Evolutionary conservation across 2,888 invertebrate genomes (phyloP).

Genomic region (Ichneumoninae sp.): DNA sequence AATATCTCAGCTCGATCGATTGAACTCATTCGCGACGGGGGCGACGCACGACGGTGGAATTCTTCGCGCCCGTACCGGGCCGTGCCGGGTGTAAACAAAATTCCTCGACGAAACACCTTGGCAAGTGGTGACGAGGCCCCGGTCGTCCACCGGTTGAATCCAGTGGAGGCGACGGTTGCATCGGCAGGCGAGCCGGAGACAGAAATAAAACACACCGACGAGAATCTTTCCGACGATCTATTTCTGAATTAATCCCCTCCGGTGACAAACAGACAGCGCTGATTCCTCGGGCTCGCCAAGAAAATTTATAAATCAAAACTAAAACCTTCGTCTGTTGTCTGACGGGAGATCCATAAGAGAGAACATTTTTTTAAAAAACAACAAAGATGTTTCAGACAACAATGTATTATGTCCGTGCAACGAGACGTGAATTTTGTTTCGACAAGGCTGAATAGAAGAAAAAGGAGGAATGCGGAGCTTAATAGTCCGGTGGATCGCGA

Average conservation of each 20-base stretch:
- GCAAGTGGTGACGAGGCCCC: slow-evolving; percentile 47
- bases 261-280: slow-evolving; percentile 8
- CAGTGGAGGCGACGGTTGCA: slow-evolving; percentile 32
- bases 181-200: slow-evolving; percentile 19
- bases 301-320: slow-evolving; percentile 2
- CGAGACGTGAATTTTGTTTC: neutral
- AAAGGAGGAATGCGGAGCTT: neutral
- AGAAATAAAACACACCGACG: slow-evolving; percentile 40
- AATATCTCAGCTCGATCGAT: neutral
- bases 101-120: slow-evolving; percentile 62
- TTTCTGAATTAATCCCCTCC: slow-evolving; percentile 34
- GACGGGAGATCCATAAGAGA: neutral
- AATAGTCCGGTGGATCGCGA: neutral
- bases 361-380: neutral
- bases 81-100: slow-evolving; percentile 63
- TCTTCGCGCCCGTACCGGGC: slow-evolving; percentile 59
- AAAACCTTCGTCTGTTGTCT: neutral
- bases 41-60: slow-evolving; percentile 57
- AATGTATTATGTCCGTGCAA: neutral
- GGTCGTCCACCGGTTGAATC: slow-evolving; percentile 33
- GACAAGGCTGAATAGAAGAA: neutral
- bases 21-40: slow-evolving; percentile 35
- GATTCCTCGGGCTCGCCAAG: neutral
- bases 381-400: neutral
- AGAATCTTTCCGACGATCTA: slow-evolving; percentile 30